Percentiles rank a stretch among this genome's conserved stretches.
Evolutionary conservation across 2,888 invertebrate species (phyloP).

Genomic region (Mellilla xanthometata): DNA sequence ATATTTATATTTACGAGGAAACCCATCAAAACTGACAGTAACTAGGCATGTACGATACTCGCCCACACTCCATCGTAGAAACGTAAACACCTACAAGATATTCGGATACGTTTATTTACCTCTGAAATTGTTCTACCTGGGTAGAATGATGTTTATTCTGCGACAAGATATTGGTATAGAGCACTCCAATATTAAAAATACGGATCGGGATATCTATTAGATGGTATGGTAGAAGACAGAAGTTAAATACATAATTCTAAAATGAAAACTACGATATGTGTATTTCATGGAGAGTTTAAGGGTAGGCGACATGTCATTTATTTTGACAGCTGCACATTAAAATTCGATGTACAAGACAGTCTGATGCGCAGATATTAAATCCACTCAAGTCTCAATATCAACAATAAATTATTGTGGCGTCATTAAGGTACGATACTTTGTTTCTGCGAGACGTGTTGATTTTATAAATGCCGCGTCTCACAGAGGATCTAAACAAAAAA

Average conservation of each 20-base stretch:
- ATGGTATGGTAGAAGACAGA: too few relatives aligned
- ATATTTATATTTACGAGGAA: conserved; percentile 19
- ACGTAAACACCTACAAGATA: conserved; percentile 25
- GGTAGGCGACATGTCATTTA: not conserved
- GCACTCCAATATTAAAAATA: too few relatives aligned
- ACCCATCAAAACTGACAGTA: conserved; percentile 22
- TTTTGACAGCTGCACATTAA: conserved; percentile 5
- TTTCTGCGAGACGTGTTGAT: conserved; percentile 31
- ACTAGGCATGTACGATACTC: conserved; percentile 22
- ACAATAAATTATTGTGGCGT: conserved; percentile 25
- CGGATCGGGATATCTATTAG: too few relatives aligned
- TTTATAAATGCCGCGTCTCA: conserved; percentile 35
- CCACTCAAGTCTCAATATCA: conserved; percentile 19
- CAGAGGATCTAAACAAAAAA: conserved; percentile 68
- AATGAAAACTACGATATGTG: too few relatives aligned
- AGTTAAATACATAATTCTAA: too few relatives aligned
- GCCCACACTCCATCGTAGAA: conserved; percentile 25
- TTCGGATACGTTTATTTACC: conserved; percentile 25
- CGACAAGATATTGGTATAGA: too few relatives aligned
- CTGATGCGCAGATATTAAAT: conserved; percentile 18
- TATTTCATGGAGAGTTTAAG: too few relatives aligned
- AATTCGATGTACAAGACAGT: conserved; percentile 10
- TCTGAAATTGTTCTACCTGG: conserved; percentile 16
- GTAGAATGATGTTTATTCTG: not conserved
- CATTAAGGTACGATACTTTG: conserved; percentile 25